phyloP scores from a whole-genome alignment of 2,888 invertebrate species.

The Heliconius aoede region DNA sequence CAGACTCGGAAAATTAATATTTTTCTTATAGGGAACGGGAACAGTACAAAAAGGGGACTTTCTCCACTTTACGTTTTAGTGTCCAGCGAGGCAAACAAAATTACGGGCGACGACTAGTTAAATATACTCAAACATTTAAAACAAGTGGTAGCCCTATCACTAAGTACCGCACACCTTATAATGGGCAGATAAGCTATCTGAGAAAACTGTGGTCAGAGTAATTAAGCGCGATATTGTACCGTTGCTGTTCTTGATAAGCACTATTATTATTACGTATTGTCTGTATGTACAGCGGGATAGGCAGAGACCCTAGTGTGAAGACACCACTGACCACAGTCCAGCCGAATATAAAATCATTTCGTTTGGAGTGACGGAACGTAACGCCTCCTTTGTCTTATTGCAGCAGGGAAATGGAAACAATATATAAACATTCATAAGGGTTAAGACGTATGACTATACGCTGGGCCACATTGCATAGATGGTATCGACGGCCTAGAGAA shows the following conservation, averaged over 20 bases:
- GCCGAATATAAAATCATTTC: too few species aligned
- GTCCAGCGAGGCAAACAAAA: not conserved
- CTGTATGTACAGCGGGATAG: not conserved
- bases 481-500: too few species aligned
- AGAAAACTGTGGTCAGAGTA: conserved; percentile 52
- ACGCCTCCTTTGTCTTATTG: too few species aligned
- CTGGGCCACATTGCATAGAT: too few species aligned
- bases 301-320: not conserved
- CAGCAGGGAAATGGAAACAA: too few species aligned
- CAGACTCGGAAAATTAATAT: too few species aligned
- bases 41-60: too few species aligned
- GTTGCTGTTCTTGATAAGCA: conserved; percentile 38
- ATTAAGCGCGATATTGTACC: conserved; percentile 46
- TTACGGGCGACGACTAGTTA: not conserved
- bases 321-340: not conserved
- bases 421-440: too few species aligned
- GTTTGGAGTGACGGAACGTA: not conserved
- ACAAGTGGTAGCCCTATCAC: not conserved
- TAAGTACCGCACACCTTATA: conserved; percentile 57
- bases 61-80: not conserved
- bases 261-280: conserved; percentile 2
- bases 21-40: too few species aligned
- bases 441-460: too few species aligned
- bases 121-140: not conserved
- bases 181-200: conserved; percentile 68